A percentile compares a stretch with the other conserved stretches of the same genome.
Evolutionary conservation across 2,113 vertebrate genomes (phyloP).

Genomic region (Pholis gunnellus): DNA sequence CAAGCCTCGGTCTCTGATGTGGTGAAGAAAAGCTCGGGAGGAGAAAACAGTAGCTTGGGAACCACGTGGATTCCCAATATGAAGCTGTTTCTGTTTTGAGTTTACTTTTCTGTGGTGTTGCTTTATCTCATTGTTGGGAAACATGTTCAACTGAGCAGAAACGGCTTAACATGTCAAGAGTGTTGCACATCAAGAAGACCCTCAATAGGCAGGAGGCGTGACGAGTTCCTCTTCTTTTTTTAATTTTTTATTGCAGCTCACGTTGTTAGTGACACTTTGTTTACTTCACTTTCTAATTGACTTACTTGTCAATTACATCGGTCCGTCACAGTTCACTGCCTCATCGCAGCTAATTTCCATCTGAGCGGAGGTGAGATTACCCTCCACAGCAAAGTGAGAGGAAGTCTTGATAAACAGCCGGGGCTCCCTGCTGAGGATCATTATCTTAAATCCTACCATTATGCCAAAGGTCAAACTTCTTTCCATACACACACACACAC

Average conservation of each 20-base stretch:
- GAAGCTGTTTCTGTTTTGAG: not conserved
- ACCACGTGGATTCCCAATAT: too few relatives aligned
- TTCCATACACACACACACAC: conserved; percentile 12
- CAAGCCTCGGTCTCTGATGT: not conserved
- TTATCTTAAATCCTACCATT: conserved; percentile 60
- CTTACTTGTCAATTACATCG: conserved; percentile 59
- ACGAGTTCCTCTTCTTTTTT: not conserved
- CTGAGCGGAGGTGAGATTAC: conserved; percentile 61
- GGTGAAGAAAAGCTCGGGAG: not conserved
- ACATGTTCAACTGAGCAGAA: not conserved
- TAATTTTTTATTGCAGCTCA: conserved; percentile 12
- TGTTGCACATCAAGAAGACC: not conserved
- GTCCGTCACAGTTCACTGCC: conserved; percentile 63
- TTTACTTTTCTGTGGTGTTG: not conserved
- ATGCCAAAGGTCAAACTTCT: conserved; percentile 72
- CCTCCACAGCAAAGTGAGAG: conserved; percentile 59
- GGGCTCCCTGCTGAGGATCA: conserved; percentile 63
- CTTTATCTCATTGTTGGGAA: not conserved
- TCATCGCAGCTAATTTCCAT: conserved; percentile 70
- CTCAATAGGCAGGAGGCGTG: conserved; percentile 5
- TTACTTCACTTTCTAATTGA: conserved; percentile 31
- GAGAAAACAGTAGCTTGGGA: not conserved
- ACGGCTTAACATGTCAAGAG: not conserved
- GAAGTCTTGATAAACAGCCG: conserved; percentile 63
- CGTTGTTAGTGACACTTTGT: conserved; percentile 38